phyloP scores from a whole-genome alignment of 2,113 vertebrate genomes.

The Procavia capensis region DNA sequence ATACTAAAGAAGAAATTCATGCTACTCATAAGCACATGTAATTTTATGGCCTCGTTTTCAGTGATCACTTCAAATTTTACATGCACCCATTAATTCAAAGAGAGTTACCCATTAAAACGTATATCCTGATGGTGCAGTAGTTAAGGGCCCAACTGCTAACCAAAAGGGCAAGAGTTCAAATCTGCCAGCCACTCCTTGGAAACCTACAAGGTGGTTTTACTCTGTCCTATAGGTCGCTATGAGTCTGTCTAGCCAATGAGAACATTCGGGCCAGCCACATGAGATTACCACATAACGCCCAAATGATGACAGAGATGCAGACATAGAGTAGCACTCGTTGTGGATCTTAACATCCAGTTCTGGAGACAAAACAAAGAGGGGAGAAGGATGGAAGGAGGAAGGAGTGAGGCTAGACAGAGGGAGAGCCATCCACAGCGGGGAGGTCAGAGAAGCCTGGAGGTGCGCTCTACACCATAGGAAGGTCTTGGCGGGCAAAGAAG shows the following conservation, averaged over 20 bases:
- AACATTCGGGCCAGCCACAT: neutral
- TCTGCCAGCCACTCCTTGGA: too few species aligned
- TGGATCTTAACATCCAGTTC: neutral
- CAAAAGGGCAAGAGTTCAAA: too few species aligned
- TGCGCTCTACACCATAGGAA: neutral
- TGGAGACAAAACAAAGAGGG: neutral
- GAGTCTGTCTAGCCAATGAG: neutral
- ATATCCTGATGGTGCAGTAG: too few species aligned
- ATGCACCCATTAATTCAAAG: constrained; percentile 3
- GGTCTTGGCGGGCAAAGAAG: neutral
- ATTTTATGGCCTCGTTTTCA: constrained; percentile 6
- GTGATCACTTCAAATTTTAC: constrained; percentile 26
- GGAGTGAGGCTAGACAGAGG: neutral
- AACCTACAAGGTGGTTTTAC: too few species aligned
- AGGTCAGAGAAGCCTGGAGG: neutral
- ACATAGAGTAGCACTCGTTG: neutral
- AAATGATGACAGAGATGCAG: neutral
- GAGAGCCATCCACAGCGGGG: accelerated
- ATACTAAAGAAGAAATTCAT: constrained; percentile 43
- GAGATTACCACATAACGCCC: neutral
- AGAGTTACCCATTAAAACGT: neutral
- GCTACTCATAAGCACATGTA: constrained; percentile 30
- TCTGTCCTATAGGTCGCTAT: too few species aligned
- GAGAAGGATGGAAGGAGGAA: neutral
- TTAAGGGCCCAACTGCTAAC: too few species aligned